These are phyloP conservation scores for Xyrichtys novacula DNA, from an alignment of 2,797 vertebrate species.

Conservation along the genomic window DNA sequence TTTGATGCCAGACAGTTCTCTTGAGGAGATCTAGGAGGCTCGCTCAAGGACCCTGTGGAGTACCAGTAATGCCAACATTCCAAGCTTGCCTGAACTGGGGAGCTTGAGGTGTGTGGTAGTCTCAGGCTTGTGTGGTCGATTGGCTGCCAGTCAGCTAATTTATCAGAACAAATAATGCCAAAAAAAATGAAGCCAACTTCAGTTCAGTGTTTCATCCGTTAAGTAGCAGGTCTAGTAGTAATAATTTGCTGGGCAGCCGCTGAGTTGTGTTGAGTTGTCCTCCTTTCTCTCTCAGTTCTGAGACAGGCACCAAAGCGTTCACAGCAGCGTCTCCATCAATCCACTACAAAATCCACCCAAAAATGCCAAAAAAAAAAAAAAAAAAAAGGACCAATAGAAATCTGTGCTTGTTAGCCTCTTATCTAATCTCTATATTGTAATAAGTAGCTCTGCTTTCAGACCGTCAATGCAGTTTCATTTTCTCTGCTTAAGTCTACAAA, in stretches of 20 bases:
- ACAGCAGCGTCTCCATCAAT: constrained; percentile 49
- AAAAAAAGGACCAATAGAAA: constrained; percentile 70
- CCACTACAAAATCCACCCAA: constrained; percentile 62
- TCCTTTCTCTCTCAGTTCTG: constrained; percentile 56
- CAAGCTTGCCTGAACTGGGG: constrained; percentile 16
- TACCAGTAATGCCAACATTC: constrained; percentile 35
- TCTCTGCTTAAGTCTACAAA: constrained; percentile 39
- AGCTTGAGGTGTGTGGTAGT: constrained; percentile 22
- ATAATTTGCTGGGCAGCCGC: constrained; percentile 21
- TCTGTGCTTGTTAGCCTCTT: constrained; percentile 78
- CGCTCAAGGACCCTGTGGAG: constrained; percentile 2
- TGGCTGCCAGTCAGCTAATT: constrained; percentile 41
- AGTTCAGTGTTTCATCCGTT: constrained; percentile 39
- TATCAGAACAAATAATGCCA: constrained; percentile 57
- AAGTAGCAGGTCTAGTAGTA: constrained; percentile 51
- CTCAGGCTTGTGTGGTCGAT: constrained; percentile 31
- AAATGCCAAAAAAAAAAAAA: constrained; percentile 73
- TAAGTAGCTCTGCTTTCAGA: constrained; percentile 30
- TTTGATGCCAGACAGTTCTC: not conserved
- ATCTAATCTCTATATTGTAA: constrained; percentile 30
- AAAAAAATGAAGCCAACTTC: constrained; percentile 25
- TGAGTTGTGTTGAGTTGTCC: constrained; percentile 43
- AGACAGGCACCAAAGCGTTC: constrained; percentile 74
- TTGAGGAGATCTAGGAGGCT: not conserved
- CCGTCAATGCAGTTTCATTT: constrained; percentile 19